Base-by-base conservation (phyloP, 1,140 invertebrate genomes). In the Gryon sp. region DNA sequence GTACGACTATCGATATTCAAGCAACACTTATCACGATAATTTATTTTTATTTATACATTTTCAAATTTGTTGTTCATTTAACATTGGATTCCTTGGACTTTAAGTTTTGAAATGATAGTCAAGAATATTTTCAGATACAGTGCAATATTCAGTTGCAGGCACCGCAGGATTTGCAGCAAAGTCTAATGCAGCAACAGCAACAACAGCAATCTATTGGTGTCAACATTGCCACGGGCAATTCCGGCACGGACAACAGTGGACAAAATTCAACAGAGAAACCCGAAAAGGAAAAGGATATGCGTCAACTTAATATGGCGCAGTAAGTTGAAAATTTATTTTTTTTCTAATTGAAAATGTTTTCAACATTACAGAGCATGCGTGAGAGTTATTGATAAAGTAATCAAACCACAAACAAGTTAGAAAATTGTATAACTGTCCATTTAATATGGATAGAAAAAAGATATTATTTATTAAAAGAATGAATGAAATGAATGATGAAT, bases 281-380 rank as follows among this genome's bases (percentile, higher is more conserved):
- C 0, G 87, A 88, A 11, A 88, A 88, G n/a, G 84, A 88, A 14
- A 85, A 89, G 48, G 87, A 88, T 12, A 76, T 88, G 66, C 84
- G 87, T n/a, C 88, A 89, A 48, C 75, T 88, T 0, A 88, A 86
- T 62, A 89, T 89, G 88, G 78, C 87, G 14, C 88, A 88, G 87
- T 89, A 80, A 22, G 86, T 80, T 55, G 19, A 0, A 1, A 19
- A 40, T 45, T 45, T 2, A 46, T 28, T 28, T 15, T 16, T 28
- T 28, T n/a, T n/a, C n/a, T n/a, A n/a, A n/a, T n/a, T n/a, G n/a
- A n/a, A n/a, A n/a, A n/a, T n/a, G n/a, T n/a, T n/a, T n/a, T n/a
- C n/a, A n/a, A n/a, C n/a, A n/a, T n/a, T n/a, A n/a, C n/a, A n/a
- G n/a, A n/a, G n/a, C n/a, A n/a, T n/a, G n/a, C n/a, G n/a, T n/a